Conservation (phyloP, 1,140 invertebrate species). For the Ctenoplectra terminalis region DNA sequence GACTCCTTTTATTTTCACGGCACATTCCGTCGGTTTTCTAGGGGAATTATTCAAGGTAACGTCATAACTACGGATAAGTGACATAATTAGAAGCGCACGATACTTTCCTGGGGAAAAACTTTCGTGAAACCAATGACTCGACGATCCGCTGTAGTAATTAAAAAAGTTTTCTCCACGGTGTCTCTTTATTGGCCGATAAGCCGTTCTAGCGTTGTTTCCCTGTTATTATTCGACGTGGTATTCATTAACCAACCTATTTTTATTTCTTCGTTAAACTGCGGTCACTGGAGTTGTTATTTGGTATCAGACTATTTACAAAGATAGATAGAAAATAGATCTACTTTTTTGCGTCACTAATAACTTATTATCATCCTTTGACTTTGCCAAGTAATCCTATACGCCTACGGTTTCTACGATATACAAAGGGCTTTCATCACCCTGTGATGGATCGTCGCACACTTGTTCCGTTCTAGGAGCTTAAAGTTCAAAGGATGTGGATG, state of each 20-base stretch:
- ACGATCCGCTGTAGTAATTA: slow-evolving; percentile 21
- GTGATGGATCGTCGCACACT: background rate
- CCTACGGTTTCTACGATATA: background rate
- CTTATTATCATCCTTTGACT: background rate
- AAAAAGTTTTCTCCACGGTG: slow-evolving; percentile 22
- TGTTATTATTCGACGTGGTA: background rate
- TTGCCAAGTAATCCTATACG: slow-evolving; percentile 3
- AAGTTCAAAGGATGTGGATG: slow-evolving; percentile 27
- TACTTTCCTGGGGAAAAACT: background rate
- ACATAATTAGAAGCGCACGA: slow-evolving; percentile 42
- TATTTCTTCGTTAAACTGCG: background rate
- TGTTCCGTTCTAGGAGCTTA: background rate
- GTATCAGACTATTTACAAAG: too few species aligned
- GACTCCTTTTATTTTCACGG: background rate
- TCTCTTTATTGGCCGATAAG: background rate
- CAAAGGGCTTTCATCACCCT: background rate
- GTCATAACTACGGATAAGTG: slow-evolving; percentile 18
- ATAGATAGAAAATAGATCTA: background rate
- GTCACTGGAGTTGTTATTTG: background rate
- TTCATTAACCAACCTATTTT: background rate
- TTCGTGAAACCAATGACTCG: background rate
- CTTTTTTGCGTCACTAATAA: background rate
- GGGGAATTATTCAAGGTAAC: background rate
- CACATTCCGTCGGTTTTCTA: background rate
- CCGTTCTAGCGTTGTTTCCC: background rate